Base-by-base conservation (phyloP, 2,797 vertebrate species). In the Cossypha polioptera region DNA sequence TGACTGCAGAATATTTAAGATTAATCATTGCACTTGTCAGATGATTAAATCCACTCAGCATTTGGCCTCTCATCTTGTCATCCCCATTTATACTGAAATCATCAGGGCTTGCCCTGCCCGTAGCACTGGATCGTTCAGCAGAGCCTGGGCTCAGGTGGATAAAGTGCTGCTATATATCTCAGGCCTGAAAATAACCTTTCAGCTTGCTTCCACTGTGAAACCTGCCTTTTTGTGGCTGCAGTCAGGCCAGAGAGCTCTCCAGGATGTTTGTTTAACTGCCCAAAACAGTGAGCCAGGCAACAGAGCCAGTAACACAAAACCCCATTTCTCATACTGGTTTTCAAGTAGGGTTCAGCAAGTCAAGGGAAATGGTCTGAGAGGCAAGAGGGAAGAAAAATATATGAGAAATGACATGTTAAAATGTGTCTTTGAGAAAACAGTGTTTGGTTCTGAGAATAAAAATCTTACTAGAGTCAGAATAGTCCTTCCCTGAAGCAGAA, bases 401-500 rank as follows among this genome's bases (percentile, higher is more conserved):
- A 75, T 2, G 14, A 85, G 68, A 22, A 74, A 61, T 1, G 17
- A 59, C 24, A 38, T 0, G 28, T 35, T 65, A 48, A 82, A 87
- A 67, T n/a, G 28, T 58, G 38, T 86, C 48, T 67, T 31, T 50
- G 55, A 96, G 68, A 69, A 93, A 94, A 82, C 16, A 80, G 24
- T 24, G 16, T 81, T 85, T 77, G 57, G 75, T 94, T 63, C 50
- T 19, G 53, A 87, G 85, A 92, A 88, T 92, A 77, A 92, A 92
- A 94, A 40, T 68, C 84, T 92, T 89, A 73, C 71, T 48, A 50
- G 58, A 89, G 89, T 83, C 61, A 90, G 92, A 92, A 50, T 9
- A 88, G 83, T 25, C 68, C 69, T 86, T 81, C 77, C 87, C 90
- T 50, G 89, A 90, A 94, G 95, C 69, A 95, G 89, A 91, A 94